Evolutionary conservation across 2,888 invertebrate genomes (phyloP).

Genomic region (Lasioglossum oenotherae): DNA sequence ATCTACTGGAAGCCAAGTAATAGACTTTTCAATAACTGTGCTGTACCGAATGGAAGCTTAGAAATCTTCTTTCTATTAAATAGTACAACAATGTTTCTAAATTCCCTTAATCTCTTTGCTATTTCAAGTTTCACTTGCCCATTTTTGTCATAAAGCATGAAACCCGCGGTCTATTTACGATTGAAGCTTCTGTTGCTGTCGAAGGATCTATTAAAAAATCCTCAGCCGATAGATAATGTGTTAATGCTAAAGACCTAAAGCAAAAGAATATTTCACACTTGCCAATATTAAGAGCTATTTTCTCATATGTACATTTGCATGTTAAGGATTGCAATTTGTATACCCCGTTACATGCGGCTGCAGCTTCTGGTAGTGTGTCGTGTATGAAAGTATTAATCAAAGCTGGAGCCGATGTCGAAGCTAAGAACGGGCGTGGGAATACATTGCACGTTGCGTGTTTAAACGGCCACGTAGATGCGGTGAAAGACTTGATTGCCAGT

Average conservation of each 20-base stretch:
- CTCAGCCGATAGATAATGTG: background rate
- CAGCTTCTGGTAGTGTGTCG: slow-evolving; percentile 86
- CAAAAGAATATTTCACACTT: background rate
- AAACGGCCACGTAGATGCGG: slow-evolving; percentile 86
- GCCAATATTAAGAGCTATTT: background rate
- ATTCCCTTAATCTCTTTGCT: background rate
- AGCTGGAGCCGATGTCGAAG: slow-evolving; percentile 86
- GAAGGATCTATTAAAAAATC: background rate
- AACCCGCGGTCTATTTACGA: background rate
- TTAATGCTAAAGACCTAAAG: background rate
- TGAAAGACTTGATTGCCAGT: slow-evolving; percentile 85
- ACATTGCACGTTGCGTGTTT: slow-evolving; percentile 87
- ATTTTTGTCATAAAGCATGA: background rate
- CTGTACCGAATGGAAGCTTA: background rate
- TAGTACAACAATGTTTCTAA: background rate
- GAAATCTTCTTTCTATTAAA: background rate
- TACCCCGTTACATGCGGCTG: slow-evolving; percentile 88
- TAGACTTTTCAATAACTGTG: background rate
- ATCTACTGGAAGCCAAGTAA: background rate
- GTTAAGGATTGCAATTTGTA: slow-evolving; percentile 83
- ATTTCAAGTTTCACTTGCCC: background rate
- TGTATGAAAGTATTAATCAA: slow-evolving; percentile 84
- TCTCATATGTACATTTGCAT: slow-evolving; percentile 3
- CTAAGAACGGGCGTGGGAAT: slow-evolving; percentile 87
- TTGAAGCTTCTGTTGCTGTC: background rate